A percentile compares a stretch with the other conserved stretches of the same genome.
Evolutionary conservation across 2,888 invertebrate species (phyloP).

Genomic region (Alentia gelatinosa): DNA sequence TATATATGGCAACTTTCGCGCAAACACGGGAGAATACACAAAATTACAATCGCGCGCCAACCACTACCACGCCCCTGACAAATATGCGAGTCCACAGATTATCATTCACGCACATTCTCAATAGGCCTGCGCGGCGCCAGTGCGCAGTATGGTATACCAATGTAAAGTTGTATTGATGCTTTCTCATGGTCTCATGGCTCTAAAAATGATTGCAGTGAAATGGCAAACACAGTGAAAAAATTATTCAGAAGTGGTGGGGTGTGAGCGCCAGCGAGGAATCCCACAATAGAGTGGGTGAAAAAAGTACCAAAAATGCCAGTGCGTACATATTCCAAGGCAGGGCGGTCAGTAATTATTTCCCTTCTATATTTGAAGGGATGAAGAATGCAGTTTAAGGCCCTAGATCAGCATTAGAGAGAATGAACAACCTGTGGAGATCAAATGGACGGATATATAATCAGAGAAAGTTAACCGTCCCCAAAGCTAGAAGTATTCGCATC

Average conservation of each 20-base stretch:
- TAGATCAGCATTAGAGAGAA: too few species aligned
- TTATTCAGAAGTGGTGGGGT: not conserved
- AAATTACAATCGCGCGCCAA: slow-evolving; percentile 30
- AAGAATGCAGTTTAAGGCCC: not conserved
- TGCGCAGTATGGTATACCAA: too few species aligned
- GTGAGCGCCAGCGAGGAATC: not conserved
- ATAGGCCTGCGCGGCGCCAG: not conserved
- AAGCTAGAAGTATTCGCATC: not conserved
- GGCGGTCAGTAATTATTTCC: not conserved
- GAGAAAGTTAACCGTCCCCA: not conserved
- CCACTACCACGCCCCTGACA: not conserved
- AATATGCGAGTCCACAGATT: not conserved
- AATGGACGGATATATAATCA: not conserved
- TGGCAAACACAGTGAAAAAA: not conserved
- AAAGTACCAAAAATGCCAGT: not conserved
- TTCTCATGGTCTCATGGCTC: too few species aligned
- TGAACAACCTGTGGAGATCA: too few species aligned
- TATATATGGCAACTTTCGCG: not conserved
- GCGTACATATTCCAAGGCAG: not conserved
- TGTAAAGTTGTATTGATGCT: too few species aligned
- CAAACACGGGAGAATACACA: not conserved
- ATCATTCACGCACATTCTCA: not conserved
- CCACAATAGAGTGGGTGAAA: not conserved
- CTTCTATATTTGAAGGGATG: not conserved
- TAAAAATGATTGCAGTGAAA: too few species aligned